Evolutionary conservation across 2,113 vertebrate genomes (phyloP), one percentile per base, ranked within the genome.

Genomic region (Crotalus helleri): DNA sequence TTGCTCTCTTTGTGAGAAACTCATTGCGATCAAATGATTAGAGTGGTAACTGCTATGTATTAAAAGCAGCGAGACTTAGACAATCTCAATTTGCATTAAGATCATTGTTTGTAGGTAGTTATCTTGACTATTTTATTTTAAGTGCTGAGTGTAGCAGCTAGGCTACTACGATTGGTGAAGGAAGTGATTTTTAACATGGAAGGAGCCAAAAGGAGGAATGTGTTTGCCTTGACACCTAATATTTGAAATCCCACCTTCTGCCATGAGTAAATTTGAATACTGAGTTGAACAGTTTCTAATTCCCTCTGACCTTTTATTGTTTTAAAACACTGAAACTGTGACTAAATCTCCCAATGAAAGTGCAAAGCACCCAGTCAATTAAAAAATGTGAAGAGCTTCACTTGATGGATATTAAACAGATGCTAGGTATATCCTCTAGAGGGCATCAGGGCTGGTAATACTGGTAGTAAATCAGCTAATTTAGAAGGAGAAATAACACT

Each of bases 261-360:
- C n/a, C 51, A 13, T 12, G 61, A 17, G 59, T 53, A 23, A 69
- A 74, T 51, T 29, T 39, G 29, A 88, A 33, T 2, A 1, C 26
- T 81, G 53, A 49, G 39, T 10, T 89, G 39, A 85, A 21, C 26
- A 61, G 54, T 89, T 53, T 86, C 51, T 61, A 61, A 93, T 90
- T 57, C 88, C 90, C 29, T n/a, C 55, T 64, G 26, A 24, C 24
- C 74, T 93, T 93, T 90, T 46, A 61, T 57, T 85, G 53, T 93
- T 88, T 29, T 53, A 90, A 90, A 81, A 89, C 12, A 39, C 69
- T 5, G 29, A 33, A 53, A 74, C 44, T 13, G 17, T 46, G 33
- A n/a, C 58, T 53, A n/a, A 59, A 85, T 54, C 15, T 81, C 61
- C 58, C 58, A 61, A 51, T 61, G 69, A 92, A 90, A 90, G 29